phyloP scores from a whole-genome alignment of 2,888 invertebrate species.

The Zaprionus lineosus region DNA sequence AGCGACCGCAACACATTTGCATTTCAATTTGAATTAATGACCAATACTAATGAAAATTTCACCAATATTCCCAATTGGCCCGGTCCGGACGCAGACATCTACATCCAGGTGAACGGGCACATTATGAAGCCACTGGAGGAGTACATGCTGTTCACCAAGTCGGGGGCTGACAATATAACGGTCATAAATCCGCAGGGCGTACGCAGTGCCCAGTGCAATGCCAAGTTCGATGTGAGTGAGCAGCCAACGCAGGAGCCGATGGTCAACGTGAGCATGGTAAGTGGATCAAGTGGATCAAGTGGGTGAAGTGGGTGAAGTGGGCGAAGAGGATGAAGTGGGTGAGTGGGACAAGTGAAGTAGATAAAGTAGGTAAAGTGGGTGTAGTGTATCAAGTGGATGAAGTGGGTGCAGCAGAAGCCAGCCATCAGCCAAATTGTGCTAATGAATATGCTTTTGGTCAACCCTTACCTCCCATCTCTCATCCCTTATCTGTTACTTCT shows the following conservation, averaged over 20 bases:
- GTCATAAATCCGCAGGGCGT: conserved; percentile 94
- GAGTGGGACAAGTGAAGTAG: conserved; percentile 68
- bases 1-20: conserved; percentile 51
- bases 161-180: conserved; percentile 91
- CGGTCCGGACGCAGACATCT: conserved; percentile 86
- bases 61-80: conserved; percentile 34
- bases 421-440: conserved; percentile 48
- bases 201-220: conserved; percentile 92
- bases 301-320: too few species aligned
- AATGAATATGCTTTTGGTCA: conserved; percentile 61
- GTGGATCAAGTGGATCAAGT: too few species aligned
- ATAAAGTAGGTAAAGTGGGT: too few species aligned
- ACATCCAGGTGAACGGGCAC: conserved; percentile 91
- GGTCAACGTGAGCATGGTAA: conserved; percentile 85
- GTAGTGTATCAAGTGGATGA: conserved; percentile 49
- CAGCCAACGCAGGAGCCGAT: conserved; percentile 85
- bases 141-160: conserved; percentile 94
- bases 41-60: conserved; percentile 74
- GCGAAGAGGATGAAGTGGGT: conserved; percentile 79
- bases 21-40: conserved; percentile 78
- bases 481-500: too few species aligned
- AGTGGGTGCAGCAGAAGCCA: conserved; percentile 6
- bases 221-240: conserved; percentile 87
- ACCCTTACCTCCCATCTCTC: too few species aligned
- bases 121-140: conserved; percentile 94